These are phyloP conservation scores for Ennomos quercinarius DNA, from an alignment of 2,888 invertebrate species.

Conservation along the genomic window DNA sequence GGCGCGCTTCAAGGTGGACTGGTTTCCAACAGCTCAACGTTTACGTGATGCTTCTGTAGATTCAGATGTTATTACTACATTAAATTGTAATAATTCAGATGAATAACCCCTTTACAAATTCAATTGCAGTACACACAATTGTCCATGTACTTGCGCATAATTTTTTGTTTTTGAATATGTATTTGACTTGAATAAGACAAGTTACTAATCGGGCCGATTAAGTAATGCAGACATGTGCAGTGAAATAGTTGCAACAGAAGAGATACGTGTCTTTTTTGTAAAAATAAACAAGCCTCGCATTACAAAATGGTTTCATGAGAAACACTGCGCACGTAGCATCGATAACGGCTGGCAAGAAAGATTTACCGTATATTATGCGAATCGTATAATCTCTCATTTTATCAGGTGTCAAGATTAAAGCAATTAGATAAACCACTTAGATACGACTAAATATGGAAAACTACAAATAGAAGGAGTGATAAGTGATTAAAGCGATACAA, in stretches of 20 bases:
- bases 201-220: slow-evolving; percentile 37
- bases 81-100: slow-evolving; percentile 8
- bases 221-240: slow-evolving; percentile 41
- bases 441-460: slow-evolving; percentile 31
- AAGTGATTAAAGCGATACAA: slow-evolving; percentile 25
- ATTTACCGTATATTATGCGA: slow-evolving; percentile 14
- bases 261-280: slow-evolving; percentile 51
- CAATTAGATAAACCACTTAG: slow-evolving; percentile 33
- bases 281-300: slow-evolving; percentile 31
- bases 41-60: slow-evolving; percentile 48
- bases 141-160: slow-evolving; percentile 11
- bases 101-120: background rate
- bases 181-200: slow-evolving; percentile 20
- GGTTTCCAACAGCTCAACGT: slow-evolving; percentile 58
- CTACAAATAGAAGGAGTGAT: slow-evolving; percentile 29
- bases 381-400: slow-evolving; percentile 30
- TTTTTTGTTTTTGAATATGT: slow-evolving; percentile 1
- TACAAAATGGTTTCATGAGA: slow-evolving; percentile 46
- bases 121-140: slow-evolving; percentile 12
- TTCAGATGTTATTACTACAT: slow-evolving; percentile 40
- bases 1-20: slow-evolving; percentile 72
- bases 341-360: slow-evolving; percentile 3
- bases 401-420: slow-evolving; percentile 30
- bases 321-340: slow-evolving; percentile 33
- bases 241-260: slow-evolving; percentile 49